A percentile compares a stretch with the other conserved stretches of the same genome.
Conservation (phyloP, 2,113 vertebrate genomes). For the Podocnemis expansa region DNA sequence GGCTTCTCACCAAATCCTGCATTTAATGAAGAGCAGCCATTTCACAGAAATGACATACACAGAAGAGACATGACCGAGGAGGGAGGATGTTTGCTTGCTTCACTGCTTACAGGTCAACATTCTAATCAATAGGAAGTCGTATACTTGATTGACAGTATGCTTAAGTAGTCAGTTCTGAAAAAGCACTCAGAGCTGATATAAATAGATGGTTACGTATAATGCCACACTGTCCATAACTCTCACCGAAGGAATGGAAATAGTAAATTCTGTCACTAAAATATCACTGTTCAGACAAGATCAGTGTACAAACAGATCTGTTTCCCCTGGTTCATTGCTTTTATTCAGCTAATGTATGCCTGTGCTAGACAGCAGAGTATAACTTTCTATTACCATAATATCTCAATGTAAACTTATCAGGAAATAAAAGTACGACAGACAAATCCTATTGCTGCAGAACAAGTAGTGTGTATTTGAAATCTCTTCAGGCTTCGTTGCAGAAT, state of each 20-base stretch:
- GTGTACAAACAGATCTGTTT: neutral
- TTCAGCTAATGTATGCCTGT: neutral
- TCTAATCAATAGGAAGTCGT: conserved; percentile 12
- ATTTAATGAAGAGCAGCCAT: neutral
- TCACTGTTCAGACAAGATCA: accelerated
- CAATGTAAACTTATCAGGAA: neutral
- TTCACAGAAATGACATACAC: neutral
- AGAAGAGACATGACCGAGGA: neutral
- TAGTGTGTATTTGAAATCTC: neutral
- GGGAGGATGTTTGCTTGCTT: neutral
- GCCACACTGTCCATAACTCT: accelerated
- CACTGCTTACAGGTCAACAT: neutral
- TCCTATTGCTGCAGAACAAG: neutral
- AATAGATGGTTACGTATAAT: conserved; percentile 4
- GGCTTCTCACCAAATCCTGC: neutral
- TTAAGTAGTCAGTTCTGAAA: neutral
- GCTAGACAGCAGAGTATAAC: accelerated
- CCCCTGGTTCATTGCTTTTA: neutral
- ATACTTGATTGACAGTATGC: neutral
- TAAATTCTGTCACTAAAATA: accelerated
- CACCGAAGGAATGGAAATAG: accelerated
- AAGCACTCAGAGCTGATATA: neutral
- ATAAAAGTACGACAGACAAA: neutral
- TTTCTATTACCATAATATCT: neutral
- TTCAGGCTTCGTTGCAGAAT: conserved; percentile 24